Conservation (phyloP, 2,888 invertebrate genomes). For the Trachelus troglodyta region DNA sequence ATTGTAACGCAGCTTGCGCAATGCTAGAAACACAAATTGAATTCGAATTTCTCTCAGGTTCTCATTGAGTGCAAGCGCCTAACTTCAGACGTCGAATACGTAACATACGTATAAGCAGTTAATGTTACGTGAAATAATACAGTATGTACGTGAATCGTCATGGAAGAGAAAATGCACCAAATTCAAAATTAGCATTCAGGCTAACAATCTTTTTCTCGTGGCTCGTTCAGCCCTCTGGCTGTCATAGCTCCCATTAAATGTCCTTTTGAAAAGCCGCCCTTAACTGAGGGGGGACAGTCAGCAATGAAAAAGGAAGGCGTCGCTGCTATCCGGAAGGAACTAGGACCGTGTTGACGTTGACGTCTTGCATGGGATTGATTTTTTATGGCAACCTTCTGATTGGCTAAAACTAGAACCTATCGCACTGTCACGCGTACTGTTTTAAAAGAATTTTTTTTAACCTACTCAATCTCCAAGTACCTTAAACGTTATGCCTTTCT, state of each 20-base stretch:
- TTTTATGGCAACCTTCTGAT: not conserved
- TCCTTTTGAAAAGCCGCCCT: not conserved
- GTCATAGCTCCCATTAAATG: not conserved
- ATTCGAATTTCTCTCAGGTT: not conserved
- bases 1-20: not conserved
- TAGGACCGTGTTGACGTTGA: not conserved
- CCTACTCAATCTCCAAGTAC: not conserved
- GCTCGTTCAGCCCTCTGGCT: conserved; percentile 9
- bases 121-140: not conserved
- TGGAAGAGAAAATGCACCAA: not conserved
- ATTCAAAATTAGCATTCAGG: conserved; percentile 49
- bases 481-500: not conserved
- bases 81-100: not conserved
- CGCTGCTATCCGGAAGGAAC: not conserved
- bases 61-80: not conserved
- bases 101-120: not conserved
- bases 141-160: not conserved
- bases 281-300: not conserved
- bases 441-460: not conserved
- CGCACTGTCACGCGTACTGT: not conserved
- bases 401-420: not conserved
- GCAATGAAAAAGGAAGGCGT: not conserved
- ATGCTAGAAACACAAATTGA: not conserved
- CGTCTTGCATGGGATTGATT: not conserved
- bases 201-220: conserved; percentile 42